Evolutionary conservation across 2,888 invertebrate species (phyloP), one percentile per base, ranked within the genome.

Genomic region (Ypsolopha scabrella): DNA sequence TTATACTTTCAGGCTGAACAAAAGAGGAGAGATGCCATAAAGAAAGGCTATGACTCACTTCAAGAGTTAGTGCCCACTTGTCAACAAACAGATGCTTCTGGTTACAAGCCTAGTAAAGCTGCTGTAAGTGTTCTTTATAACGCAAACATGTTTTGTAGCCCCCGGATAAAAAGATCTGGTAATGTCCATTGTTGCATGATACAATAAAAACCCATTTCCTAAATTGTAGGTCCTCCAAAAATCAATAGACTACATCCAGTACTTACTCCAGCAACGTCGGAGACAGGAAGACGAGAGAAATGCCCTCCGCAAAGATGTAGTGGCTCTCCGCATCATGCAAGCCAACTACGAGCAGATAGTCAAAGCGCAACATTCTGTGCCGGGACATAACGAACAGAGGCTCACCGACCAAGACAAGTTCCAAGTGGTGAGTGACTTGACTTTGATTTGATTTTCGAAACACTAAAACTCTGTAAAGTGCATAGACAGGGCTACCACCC

Each of bases 321-420:
- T 96, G 14, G 98, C 98, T 0, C 82, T 98, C 51, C 92, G 96
- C 56, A 98, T 98, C 49, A 95, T 95, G 91, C 96, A 97, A 72
- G 93, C 94, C 1, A 98, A 97, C 75, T 98, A 98, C 69, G 97
- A 98, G 69, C 96, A 97, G 74, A 97, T 99, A 70, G 94, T 98
- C 11, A 96, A 97, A 78, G 96, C 97, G 6, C 97, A 98, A 74
- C 97, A 98, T 68, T 93, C 94, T 4, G 94, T 96, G 58, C 94
- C 95, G 0, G 95, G 95, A 0, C 94, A 94, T 39, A 92, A 94
- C 49, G 95, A 96, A 71, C 93, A 93, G 65, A 90, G 96, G 61
- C 91, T 99, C 45, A 95, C 97, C 0, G 98, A 98, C 75, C 96
- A 98, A 76, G 92, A 96, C 45, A 98, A 98, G 80, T 98, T 98